These are phyloP conservation scores for Artibeus jamaicensis DNA, from an alignment of 2,797 vertebrate species.

Conservation along the genomic window DNA sequence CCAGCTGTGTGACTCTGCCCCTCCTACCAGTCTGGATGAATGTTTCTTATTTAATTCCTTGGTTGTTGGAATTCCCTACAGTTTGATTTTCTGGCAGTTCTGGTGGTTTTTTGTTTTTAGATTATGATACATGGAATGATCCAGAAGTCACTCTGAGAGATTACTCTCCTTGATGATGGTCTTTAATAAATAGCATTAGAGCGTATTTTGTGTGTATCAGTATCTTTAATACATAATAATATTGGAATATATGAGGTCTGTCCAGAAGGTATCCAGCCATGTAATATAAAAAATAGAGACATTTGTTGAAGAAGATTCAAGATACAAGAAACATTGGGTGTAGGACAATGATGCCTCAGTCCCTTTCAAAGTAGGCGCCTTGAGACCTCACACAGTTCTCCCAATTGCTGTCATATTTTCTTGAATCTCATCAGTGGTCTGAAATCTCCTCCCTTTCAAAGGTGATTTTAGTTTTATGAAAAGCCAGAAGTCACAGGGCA, in stretches of 20 bases:
- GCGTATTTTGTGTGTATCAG: background rate
- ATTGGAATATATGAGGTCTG: background rate
- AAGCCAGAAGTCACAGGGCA: background rate
- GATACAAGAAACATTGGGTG: background rate
- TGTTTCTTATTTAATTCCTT: too few species aligned
- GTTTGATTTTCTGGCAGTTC: too few species aligned
- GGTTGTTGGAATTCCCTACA: too few species aligned
- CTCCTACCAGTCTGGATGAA: too few species aligned
- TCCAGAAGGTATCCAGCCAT: too few species aligned
- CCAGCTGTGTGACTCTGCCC: too few species aligned
- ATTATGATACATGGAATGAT: background rate
- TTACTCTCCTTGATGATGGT: background rate
- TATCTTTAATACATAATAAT: conserved; percentile 9
- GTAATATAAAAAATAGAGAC: background rate
- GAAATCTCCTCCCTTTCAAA: background rate
- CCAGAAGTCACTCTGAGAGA: background rate
- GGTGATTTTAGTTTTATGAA: background rate
- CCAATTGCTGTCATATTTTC: background rate
- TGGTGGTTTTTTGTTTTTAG: too few species aligned
- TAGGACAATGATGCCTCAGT: background rate
- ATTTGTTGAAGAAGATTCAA: background rate
- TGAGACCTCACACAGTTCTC: background rate
- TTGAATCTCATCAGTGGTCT: background rate
- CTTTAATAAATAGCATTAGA: background rate
- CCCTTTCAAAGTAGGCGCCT: background rate